Conservation (phyloP, 2,113 vertebrate species). For the rabbit (Oryctolagus cuniculus) region DNA sequence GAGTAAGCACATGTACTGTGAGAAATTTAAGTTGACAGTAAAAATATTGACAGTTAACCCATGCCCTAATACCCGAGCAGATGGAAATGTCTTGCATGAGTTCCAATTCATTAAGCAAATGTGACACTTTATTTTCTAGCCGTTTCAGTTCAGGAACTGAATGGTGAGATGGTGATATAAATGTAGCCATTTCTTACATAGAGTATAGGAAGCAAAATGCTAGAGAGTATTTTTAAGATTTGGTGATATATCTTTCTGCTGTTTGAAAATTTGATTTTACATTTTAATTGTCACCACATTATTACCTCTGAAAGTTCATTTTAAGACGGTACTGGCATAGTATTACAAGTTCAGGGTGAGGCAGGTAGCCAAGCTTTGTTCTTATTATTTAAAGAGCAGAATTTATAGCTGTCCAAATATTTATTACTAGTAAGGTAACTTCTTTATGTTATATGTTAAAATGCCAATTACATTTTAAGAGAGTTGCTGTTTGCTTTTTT, state of each 20-base stretch:
- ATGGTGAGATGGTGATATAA: conserved; percentile 81
- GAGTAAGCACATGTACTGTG: conserved; percentile 62
- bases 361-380: conserved; percentile 23
- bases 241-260: conserved; percentile 62
- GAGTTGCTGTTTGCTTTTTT: conserved; percentile 14
- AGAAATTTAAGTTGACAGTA: conserved; percentile 85
- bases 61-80: conserved; percentile 81
- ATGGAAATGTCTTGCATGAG: conserved; percentile 87
- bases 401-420: conserved; percentile 68
- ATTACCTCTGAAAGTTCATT: conserved; percentile 74
- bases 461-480: conserved; percentile 52
- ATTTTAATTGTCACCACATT: conserved; percentile 54
- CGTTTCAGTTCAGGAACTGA: conserved; percentile 81
- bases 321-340: not conserved
- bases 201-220: conserved; percentile 62
- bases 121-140: conserved; percentile 87
- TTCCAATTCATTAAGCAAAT: conserved; percentile 88
- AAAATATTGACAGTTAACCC: conserved; percentile 87
- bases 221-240: conserved; percentile 59
- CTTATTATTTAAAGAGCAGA: conserved; percentile 64
- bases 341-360: conserved; percentile 62
- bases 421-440: conserved; percentile 58
- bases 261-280: conserved; percentile 57
- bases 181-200: conserved; percentile 75
- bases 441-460: conserved; percentile 64